A percentile compares a stretch with the other conserved stretches of the same genome.
phyloP scores from a whole-genome alignment of 2,113 vertebrate genomes.

The Pica pica region DNA sequence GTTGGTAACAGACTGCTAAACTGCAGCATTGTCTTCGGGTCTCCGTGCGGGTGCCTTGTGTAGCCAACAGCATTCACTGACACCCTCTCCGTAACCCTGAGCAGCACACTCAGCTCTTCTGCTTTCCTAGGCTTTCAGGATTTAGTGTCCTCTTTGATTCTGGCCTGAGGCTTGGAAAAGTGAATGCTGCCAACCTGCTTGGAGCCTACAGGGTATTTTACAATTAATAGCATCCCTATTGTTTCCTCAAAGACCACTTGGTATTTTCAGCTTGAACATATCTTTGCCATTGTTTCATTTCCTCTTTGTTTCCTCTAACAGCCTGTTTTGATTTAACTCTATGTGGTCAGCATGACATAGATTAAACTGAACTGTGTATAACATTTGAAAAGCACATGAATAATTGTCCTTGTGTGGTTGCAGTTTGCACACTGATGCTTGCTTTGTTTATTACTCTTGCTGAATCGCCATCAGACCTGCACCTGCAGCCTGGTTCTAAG shows the following conservation, averaged over 20 bases:
- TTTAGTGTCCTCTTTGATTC: background rate
- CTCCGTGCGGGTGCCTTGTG: background rate
- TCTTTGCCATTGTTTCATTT: constrained; percentile 49
- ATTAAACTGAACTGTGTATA: background rate
- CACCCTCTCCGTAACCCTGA: background rate
- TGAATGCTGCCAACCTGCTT: constrained; percentile 29
- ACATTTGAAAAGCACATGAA: background rate
- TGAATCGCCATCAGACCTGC: background rate
- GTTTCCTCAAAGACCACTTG: constrained; percentile 21
- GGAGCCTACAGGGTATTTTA: constrained; percentile 15
- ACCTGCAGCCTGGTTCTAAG: background rate
- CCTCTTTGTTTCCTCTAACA: constrained; percentile 28
- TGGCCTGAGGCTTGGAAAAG: constrained; percentile 14
- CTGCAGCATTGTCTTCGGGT: accelerated
- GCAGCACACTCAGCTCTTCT: background rate
- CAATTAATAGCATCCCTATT: constrained; percentile 30
- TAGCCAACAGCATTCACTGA: background rate
- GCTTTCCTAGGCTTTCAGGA: background rate
- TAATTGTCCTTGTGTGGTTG: background rate
- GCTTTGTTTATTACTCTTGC: background rate
- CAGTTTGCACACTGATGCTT: background rate
- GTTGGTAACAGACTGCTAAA: background rate
- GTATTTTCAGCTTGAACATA: constrained; percentile 44
- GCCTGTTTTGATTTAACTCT: constrained; percentile 41
- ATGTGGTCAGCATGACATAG: background rate